Percentiles rank a stretch among this genome's conserved stretches.
phyloP scores from a whole-genome alignment of 2,113 vertebrate genomes.

The Nycticorax nycticorax region DNA sequence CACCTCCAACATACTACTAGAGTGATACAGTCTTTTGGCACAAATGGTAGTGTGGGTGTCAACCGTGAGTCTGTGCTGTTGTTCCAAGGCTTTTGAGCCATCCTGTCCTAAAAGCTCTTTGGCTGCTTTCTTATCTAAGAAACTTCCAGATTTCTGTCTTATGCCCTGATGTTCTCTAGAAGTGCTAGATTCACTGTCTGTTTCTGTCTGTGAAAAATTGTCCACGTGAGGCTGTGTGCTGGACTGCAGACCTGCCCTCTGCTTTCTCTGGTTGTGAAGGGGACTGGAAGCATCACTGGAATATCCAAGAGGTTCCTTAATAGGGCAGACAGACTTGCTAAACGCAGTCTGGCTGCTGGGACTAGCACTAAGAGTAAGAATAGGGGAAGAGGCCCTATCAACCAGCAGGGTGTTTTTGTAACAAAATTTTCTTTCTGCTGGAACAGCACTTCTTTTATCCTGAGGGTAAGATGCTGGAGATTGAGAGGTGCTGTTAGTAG shows the following conservation, averaged over 20 bases:
- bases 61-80: neutral
- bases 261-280: slow-evolving; percentile 20
- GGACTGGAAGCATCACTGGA: neutral
- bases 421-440: slow-evolving; percentile 33
- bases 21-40: slow-evolving; percentile 47
- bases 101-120: slow-evolving; percentile 3
- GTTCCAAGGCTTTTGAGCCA: neutral
- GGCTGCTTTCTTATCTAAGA: neutral
- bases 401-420: slow-evolving; percentile 61
- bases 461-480: neutral
- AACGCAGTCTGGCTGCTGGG: slow-evolving; percentile 15
- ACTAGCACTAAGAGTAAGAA: slow-evolving; percentile 83
- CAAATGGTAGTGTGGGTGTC: slow-evolving; percentile 33
- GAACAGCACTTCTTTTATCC: neutral
- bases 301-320: neutral
- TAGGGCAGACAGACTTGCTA: neutral
- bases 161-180: neutral
- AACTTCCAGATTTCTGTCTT: neutral
- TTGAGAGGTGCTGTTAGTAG: neutral
- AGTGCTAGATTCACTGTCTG: slow-evolving; percentile 31
- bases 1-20: slow-evolving; percentile 61
- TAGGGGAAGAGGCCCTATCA: slow-evolving; percentile 93
- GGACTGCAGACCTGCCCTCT: neutral
- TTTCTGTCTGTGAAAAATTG: slow-evolving; percentile 61
- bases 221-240: neutral